A percentile compares a stretch with the other conserved stretches of the same genome.
Evolutionary conservation across 1,140 invertebrate species (phyloP).

Genomic region (Calephelis virginiensis): DNA sequence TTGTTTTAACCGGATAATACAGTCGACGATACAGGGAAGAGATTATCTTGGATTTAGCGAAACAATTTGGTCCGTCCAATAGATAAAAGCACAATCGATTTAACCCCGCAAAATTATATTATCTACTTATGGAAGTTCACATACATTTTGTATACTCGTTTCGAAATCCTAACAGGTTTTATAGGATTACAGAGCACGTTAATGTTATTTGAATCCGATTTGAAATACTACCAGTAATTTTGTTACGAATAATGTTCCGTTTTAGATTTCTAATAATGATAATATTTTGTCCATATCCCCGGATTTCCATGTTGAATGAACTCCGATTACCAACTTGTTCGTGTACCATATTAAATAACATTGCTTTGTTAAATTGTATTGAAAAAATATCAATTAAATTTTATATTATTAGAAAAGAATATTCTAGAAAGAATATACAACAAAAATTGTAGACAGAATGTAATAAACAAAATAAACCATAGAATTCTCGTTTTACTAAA

Average conservation of each 20-base stretch:
- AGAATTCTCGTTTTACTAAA: too few species aligned
- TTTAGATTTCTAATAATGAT: slow-evolving; percentile 50
- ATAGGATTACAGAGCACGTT: slow-evolving; percentile 58
- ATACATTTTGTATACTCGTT: slow-evolving; percentile 36
- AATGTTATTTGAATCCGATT: slow-evolving; percentile 55
- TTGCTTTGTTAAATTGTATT: neutral
- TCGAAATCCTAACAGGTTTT: slow-evolving; percentile 49
- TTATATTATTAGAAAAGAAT: too few species aligned
- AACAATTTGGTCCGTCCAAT: slow-evolving; percentile 57
- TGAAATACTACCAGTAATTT: slow-evolving; percentile 51
- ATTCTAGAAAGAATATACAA: too few species aligned
- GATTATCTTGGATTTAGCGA: slow-evolving; percentile 68
- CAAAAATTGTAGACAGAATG: too few species aligned
- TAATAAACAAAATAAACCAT: too few species aligned
- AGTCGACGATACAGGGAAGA: slow-evolving; percentile 56
- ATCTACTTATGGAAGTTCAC: slow-evolving; percentile 41
- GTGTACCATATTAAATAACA: slow-evolving; percentile 28
- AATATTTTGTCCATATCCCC: slow-evolving; percentile 44
- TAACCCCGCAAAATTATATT: slow-evolving; percentile 50
- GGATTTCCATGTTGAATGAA: slow-evolving; percentile 36
- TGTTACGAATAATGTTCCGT: slow-evolving; percentile 46
- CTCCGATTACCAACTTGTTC: slow-evolving; percentile 29
- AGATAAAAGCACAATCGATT: slow-evolving; percentile 62
- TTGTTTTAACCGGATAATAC: slow-evolving; percentile 66
- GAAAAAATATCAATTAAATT: too few species aligned